Conservation (phyloP, 2,888 invertebrate genomes). For the Cylloceria caligata region DNA sequence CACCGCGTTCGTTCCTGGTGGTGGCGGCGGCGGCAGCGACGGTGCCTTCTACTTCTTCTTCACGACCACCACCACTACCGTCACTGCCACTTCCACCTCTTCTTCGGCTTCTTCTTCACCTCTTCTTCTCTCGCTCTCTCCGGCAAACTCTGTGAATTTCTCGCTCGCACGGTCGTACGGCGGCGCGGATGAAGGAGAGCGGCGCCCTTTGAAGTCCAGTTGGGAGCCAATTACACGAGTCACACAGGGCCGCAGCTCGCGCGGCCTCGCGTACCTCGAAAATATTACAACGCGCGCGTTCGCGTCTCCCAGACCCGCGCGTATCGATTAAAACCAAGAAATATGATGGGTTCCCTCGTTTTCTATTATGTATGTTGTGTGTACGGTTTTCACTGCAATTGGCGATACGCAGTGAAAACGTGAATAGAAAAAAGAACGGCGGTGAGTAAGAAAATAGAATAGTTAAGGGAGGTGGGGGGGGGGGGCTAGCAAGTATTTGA, state of each 20-base stretch:
- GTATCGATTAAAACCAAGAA: slow-evolving; percentile 81
- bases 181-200: slow-evolving; percentile 84
- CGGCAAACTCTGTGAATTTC: slow-evolving; percentile 23
- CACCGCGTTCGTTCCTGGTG: slow-evolving; percentile 64
- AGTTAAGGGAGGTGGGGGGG: slow-evolving; percentile 25
- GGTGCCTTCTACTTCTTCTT: slow-evolving; percentile 65
- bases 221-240: slow-evolving; percentile 85
- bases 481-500: slow-evolving; percentile 72
- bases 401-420: background rate
- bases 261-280: slow-evolving; percentile 72
- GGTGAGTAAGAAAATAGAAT: slow-evolving; percentile 32
- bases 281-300: slow-evolving; percentile 71
- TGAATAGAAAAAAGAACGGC: slow-evolving; percentile 8
- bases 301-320: slow-evolving; percentile 73
- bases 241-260: slow-evolving; percentile 83
- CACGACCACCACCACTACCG: slow-evolving; percentile 6
- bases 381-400: slow-evolving; percentile 16
- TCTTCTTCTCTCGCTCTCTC: slow-evolving; percentile 37
- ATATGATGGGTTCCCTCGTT: slow-evolving; percentile 73
- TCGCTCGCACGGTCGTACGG: slow-evolving; percentile 75
- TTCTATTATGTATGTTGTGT: slow-evolving; percentile 41
- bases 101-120: slow-evolving; percentile 31
- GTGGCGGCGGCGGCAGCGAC: slow-evolving; percentile 66
- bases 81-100: slow-evolving; percentile 50
- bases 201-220: slow-evolving; percentile 85